phyloP scores from a whole-genome alignment of 2,888 invertebrate genomes.

The Parochlus steinenii region DNA sequence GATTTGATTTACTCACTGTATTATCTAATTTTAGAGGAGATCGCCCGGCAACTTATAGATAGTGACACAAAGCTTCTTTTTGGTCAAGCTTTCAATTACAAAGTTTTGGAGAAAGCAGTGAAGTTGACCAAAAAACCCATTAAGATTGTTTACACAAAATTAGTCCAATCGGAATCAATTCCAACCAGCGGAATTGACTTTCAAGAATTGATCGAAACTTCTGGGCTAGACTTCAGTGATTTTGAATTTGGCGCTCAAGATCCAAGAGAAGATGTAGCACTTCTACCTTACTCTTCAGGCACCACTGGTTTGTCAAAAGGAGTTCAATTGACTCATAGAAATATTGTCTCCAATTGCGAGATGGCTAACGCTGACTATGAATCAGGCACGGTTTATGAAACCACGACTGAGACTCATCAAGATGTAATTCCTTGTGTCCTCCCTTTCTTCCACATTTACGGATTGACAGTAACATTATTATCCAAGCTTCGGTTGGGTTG shows the following conservation, averaged over 20 bases:
- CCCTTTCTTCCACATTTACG: conserved; percentile 74
- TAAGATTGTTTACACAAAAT: conserved; percentile 37
- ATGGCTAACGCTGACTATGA: conserved; percentile 18
- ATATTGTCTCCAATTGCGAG: conserved; percentile 25
- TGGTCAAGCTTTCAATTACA: conserved; percentile 38
- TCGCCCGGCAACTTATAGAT: conserved; percentile 41
- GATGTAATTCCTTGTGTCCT: conserved; percentile 51
- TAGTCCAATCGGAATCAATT: conserved; percentile 30
- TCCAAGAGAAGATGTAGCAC: conserved; percentile 41
- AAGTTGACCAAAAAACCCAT: conserved; percentile 28
- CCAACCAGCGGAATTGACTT: conserved; percentile 42
- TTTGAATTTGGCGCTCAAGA: conserved; percentile 31
- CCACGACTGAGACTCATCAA: conserved; percentile 31
- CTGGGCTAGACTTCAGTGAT: conserved; percentile 31
- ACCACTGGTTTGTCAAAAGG: conserved; percentile 73
- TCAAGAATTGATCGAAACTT: conserved; percentile 38
- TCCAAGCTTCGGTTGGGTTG: conserved; percentile 42
- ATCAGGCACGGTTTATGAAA: not conserved
- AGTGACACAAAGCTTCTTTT: conserved; percentile 46
- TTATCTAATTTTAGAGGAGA: too few relatives aligned
- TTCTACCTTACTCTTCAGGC: conserved; percentile 64
- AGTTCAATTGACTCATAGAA: conserved; percentile 43
- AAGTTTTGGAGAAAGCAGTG: conserved; percentile 32
- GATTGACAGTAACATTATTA: conserved; percentile 41
- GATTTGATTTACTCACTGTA: too few relatives aligned